Evolutionary conservation across 2,797 vertebrate species (phyloP).

Genomic region (Lophotriccus pileatus): DNA sequence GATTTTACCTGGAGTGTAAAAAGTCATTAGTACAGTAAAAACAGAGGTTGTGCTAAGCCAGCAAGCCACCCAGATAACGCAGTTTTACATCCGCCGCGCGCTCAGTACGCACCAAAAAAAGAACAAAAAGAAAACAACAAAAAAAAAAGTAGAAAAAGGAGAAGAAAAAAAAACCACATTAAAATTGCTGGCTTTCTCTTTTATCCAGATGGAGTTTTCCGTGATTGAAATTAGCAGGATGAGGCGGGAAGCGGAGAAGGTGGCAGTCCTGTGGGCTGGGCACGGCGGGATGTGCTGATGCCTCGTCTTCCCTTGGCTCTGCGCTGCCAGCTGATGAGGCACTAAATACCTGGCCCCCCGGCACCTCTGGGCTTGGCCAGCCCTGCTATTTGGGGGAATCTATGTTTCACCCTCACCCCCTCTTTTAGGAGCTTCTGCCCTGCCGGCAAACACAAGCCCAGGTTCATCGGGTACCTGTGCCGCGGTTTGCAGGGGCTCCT

Average conservation of each 20-base stretch:
- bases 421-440: not conserved
- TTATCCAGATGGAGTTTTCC: not conserved
- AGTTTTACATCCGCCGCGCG: not conserved
- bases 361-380: not conserved
- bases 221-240: not conserved
- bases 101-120: not conserved
- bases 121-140: not conserved
- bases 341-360: rapidly evolving
- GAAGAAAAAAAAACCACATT: no score
- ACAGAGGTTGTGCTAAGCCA: not conserved
- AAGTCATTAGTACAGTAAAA: slow-evolving; percentile 54
- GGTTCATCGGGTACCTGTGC: rapidly evolving
- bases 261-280: not conserved
- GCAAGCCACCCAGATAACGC: not conserved
- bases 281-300: rapidly evolving
- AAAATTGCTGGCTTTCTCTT: not conserved
- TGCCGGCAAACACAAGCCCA: not conserved
- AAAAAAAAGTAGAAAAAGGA: rapidly evolving
- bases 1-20: slow-evolving; percentile 69
- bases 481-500: not conserved
- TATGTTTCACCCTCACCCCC: not conserved
- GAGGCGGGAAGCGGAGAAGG: not conserved
- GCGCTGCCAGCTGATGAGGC: rapidly evolving
- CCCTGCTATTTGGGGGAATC: rapidly evolving
- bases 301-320: rapidly evolving